These are phyloP conservation scores for Glossosoma conforme DNA, from an alignment of 1,140 invertebrate genomes.

Conservation along the genomic window DNA sequence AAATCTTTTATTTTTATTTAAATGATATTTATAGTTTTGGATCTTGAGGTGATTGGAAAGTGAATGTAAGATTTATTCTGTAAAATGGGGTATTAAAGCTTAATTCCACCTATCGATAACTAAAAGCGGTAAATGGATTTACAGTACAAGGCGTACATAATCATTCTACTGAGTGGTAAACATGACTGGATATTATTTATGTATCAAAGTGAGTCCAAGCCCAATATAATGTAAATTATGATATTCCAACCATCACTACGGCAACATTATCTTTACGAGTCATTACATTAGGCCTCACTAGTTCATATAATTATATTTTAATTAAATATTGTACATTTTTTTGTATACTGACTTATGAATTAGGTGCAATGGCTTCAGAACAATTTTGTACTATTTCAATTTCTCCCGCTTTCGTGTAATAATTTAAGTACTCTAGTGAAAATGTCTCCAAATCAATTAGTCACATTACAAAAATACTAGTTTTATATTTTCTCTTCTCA, in stretches of 20 bases:
- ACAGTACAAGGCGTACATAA: conserved; percentile 30
- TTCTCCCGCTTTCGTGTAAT: conserved; percentile 15
- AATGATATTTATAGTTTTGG: too few relatives aligned
- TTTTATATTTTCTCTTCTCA: conserved; percentile 21
- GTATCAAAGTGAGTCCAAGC: too few relatives aligned
- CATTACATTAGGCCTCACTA: too few relatives aligned
- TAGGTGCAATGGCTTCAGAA: conserved; percentile 30
- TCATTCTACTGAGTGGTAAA: conserved; percentile 28
- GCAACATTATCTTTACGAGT: too few relatives aligned
- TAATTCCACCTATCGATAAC: too few relatives aligned
- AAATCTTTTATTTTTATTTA: too few relatives aligned
- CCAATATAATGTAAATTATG: conserved; percentile 11
- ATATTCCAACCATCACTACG: too few relatives aligned
- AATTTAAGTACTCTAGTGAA: conserved; percentile 24
- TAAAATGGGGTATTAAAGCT: neutral
- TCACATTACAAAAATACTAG: conserved; percentile 31
- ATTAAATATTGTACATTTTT: conserved; percentile 31
- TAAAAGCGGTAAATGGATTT: conserved; percentile 30
- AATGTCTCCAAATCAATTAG: conserved; percentile 10
- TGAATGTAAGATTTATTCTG: neutral
- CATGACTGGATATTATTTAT: conserved; percentile 28
- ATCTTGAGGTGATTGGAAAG: too few relatives aligned
- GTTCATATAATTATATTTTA: too few relatives aligned
- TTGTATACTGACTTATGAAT: conserved; percentile 32
- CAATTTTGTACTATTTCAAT: conserved; percentile 31